Base-by-base conservation (phyloP, 2,113 vertebrate species). In the Chascanopsetta lugubris region DNA sequence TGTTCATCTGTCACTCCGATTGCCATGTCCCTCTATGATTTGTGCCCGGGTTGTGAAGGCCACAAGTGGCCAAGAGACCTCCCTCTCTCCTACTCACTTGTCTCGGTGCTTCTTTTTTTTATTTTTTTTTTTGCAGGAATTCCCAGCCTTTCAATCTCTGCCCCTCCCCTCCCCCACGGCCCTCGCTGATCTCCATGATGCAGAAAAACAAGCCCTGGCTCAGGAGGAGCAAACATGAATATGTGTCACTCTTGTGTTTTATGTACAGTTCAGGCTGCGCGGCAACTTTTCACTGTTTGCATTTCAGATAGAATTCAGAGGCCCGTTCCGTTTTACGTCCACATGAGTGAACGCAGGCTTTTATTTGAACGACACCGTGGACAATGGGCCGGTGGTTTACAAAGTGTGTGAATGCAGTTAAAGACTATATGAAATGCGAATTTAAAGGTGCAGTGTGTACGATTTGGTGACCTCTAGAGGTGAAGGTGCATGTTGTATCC, bases 1-100 rank as follows among this genome's bases (percentile, higher is more conserved):
- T 92, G 90, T 92, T 92, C 90, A 90, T 91, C 88, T 92, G 90
- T 92, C 92, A 93, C 90, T 92, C 85, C 62, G 85, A 92, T 91
- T 88, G 89, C 83, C 85, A 85, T 82, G 69, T 88, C 83, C 75
- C 84, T 83, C 84, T 90, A 90, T 92, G 90, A 93, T 93, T 91
- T 90, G 88, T 84, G 87, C 77, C 77, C 66, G 65, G 34, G 65
- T 75, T 87, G 80, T 83, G 87, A 91, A 91, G 87, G 87, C 91
- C 89, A 91, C 88, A 93, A 92, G 89, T 92, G 87, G 77, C 74
- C 75, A 72, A 87, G 85, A 86, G 86, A 85, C 79, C 84, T 84
- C 83, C 77, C 68, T 73, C 76, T 79, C 75, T 77, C 59, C 66
- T 60, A 58, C 79, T 78, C 65, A 34, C 55, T 83, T 38, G 51